Evolutionary conservation across 2,113 vertebrate genomes (phyloP), one percentile per base, ranked within the genome.

Genomic region (Girardinichthys multiradiatus): DNA sequence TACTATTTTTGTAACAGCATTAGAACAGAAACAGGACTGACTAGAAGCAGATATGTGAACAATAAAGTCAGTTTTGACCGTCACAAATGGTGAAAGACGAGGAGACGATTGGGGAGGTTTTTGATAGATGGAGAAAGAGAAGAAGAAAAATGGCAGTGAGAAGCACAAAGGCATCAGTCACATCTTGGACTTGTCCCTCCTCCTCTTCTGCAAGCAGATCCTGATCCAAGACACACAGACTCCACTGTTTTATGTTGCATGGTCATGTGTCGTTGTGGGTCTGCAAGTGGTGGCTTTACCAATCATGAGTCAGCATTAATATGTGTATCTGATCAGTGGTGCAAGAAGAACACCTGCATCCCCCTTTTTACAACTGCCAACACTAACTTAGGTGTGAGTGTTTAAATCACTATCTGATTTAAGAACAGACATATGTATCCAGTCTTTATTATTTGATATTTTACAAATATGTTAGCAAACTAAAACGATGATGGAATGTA

Each of bases 231-330:
- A 80, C 71, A 89, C 88, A 91, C 88, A 90, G 90, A 86, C 85
- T 91, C 86, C 76, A 90, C 91, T 89, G 87, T 91, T 88, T 92
- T 91, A 91, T 88, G 91, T 85, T 88, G 89, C 89, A 85, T 91
- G 85, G 89, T 80, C 77, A 82, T 88, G 90, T 90, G 86, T 90
- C 82, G 74, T 67, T 87, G 77, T 85, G 83, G 79, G 83, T 82
- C 79, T 74, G 82, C 63, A 26, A 87, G 86, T 76, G 79, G 81
- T 82, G 83, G 80, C 81, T 85, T 72, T 72, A 77, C 83, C 73
- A 82, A 86, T 66, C 90, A 79, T 92, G 90, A 91, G 89, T 91
- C 85, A 86, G 91, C 90, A 90, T 77, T 90, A 90, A 83, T 31
- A 42, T 42, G 9, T 24, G n/a, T 2, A 4, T 31, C 8, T 30